Percentiles rank a stretch among this genome's conserved stretches.
Evolutionary conservation across 2,797 vertebrate genomes (phyloP).

Genomic region (Crocodylus rhombifer): DNA sequence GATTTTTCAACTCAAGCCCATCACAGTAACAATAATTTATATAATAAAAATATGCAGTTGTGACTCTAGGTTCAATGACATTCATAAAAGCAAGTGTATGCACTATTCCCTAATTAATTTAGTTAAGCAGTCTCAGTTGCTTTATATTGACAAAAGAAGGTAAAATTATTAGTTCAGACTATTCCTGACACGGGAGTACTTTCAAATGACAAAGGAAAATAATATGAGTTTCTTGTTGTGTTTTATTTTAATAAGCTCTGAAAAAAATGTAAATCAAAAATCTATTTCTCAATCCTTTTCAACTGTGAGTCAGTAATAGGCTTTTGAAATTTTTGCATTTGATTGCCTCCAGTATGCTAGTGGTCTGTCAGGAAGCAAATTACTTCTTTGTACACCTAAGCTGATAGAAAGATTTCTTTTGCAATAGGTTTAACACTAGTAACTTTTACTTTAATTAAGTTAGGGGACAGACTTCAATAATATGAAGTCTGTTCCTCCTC

Average conservation of each 20-base stretch:
- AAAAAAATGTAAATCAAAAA: background rate
- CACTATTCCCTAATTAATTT: background rate
- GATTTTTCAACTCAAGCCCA: background rate
- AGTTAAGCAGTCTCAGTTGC: background rate
- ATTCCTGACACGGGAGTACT: background rate
- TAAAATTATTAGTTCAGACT: background rate
- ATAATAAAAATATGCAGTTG: background rate
- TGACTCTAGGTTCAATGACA: background rate
- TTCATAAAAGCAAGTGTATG: background rate
- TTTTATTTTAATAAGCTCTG: constrained; percentile 29
- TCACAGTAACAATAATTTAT: background rate
- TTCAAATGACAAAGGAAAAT: background rate
- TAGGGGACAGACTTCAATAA: constrained; percentile 20
- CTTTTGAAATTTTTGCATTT: constrained; percentile 50
- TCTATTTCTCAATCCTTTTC: constrained; percentile 8
- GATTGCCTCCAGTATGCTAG: constrained; percentile 31
- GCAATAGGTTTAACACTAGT: constrained; percentile 20
- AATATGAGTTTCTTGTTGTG: background rate
- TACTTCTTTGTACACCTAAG: constrained; percentile 16
- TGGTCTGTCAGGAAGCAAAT: constrained; percentile 51
- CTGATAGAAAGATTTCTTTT: constrained; percentile 20
- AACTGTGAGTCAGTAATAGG: constrained; percentile 28
- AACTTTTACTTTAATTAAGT: constrained; percentile 45
- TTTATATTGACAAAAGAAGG: background rate
- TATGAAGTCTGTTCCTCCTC: background rate